Evolutionary conservation across 2,888 invertebrate genomes (phyloP).

Genomic region (Scaptomyza reducta): DNA sequence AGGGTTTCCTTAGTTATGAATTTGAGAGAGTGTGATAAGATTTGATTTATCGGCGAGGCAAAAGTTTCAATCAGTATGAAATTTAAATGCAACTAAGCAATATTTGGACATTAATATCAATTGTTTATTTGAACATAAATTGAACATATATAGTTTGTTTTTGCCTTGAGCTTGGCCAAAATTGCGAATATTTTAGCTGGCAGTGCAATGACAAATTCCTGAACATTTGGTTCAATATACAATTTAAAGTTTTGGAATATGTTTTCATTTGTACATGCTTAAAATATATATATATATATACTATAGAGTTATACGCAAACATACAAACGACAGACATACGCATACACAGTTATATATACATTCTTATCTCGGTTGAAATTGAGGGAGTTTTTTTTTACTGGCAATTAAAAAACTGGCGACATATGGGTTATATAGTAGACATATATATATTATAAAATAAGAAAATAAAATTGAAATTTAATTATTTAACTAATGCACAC

Average conservation of each 20-base stretch:
- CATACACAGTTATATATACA: too few species aligned
- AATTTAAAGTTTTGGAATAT: conserved; percentile 36
- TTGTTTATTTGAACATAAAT: conserved; percentile 27
- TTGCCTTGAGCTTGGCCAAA: conserved; percentile 3
- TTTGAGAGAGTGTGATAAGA: conserved; percentile 6
- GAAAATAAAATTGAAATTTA: conserved; percentile 4
- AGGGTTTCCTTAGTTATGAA: neutral
- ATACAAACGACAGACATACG: too few species aligned
- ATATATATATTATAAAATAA: neutral
- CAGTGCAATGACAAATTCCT: conserved; percentile 11
- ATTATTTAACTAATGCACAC: conserved; percentile 38
- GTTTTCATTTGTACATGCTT: conserved; percentile 37
- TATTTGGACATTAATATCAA: conserved; percentile 24
- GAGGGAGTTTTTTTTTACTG: too few species aligned
- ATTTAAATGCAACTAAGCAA: neutral
- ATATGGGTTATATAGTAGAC: too few species aligned
- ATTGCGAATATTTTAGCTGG: neutral
- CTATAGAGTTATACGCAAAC: too few species aligned
- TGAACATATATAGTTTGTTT: conserved; percentile 15
- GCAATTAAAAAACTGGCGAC: too few species aligned
- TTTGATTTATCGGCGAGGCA: neutral
- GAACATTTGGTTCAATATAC: conserved; percentile 12
- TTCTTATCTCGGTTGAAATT: too few species aligned
- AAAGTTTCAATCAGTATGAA: too few species aligned
- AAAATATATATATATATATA: too few species aligned